A percentile compares a stretch with the other conserved stretches of the same genome.
Evolutionary conservation across 2,888 invertebrate genomes (phyloP).

Genomic region (Dynastes tityus): DNA sequence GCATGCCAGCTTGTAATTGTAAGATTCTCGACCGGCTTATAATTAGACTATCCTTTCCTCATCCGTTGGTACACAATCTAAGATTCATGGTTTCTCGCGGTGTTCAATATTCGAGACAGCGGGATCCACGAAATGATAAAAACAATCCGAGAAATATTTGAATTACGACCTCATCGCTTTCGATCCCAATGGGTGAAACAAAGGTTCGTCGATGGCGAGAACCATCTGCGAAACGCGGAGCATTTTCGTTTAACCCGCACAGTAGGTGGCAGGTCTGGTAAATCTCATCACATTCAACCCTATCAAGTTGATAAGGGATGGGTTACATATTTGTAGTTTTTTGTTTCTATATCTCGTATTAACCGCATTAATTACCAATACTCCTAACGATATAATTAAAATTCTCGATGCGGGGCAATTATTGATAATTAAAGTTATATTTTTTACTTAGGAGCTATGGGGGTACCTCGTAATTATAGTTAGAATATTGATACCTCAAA

Average conservation of each 20-base stretch:
- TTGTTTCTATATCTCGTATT: neutral
- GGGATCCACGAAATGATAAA: conserved; percentile 34
- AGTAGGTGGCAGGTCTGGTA: conserved; percentile 20
- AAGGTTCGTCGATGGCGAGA: conserved; percentile 4
- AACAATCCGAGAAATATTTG: conserved; percentile 43
- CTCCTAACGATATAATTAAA: conserved; percentile 2
- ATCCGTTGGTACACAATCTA: conserved; percentile 14
- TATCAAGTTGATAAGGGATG: conserved; percentile 11
- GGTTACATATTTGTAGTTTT: neutral
- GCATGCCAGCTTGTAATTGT: conserved; percentile 1
- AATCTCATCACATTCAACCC: conserved; percentile 11
- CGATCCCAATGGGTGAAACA: neutral
- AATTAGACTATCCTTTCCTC: conserved; percentile 29
- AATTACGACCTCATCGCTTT: conserved; percentile 20
- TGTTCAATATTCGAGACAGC: conserved; percentile 38
- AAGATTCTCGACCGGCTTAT: conserved; percentile 12
- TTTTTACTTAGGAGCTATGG: no score
- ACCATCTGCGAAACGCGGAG: conserved; percentile 25
- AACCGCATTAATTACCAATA: neutral
- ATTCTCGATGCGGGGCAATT: neutral
- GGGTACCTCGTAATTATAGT: no score
- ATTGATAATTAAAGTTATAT: no score
- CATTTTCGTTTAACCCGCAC: conserved; percentile 28
- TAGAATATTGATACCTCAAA: no score
- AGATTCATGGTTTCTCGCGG: conserved; percentile 37